Percentiles rank a stretch among this genome's conserved stretches.
Conservation (phyloP, 1,140 invertebrate genomes). For the Mesaphorura yosii region DNA sequence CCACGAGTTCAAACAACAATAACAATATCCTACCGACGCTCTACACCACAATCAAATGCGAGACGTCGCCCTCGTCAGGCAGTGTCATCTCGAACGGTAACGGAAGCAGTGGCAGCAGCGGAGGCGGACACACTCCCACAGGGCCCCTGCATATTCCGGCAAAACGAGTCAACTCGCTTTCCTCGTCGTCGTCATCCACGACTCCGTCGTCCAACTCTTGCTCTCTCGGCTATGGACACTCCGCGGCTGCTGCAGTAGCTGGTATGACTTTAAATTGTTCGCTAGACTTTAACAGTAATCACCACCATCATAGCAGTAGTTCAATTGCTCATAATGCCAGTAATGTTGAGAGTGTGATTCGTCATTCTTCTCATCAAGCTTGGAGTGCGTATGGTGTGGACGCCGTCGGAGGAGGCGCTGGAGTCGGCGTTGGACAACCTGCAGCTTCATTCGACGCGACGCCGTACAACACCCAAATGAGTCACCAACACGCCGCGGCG, state of each 20-base stretch:
- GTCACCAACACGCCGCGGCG: slow-evolving; percentile 11
- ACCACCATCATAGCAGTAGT: slow-evolving; percentile 3
- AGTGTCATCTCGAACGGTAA: slow-evolving; percentile 25
- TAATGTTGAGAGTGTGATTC: slow-evolving; percentile 8
- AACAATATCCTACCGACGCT: too few relatives aligned
- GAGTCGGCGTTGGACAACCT: background rate
- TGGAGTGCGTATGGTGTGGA: slow-evolving; percentile 23
- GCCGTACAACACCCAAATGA: slow-evolving; percentile 26
- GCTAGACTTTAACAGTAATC: slow-evolving; percentile 2
- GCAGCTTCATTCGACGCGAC: slow-evolving; percentile 23
- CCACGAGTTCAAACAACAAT: slow-evolving; percentile 48
- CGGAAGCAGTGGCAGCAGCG: too few relatives aligned
- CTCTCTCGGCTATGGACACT: slow-evolving; percentile 18
- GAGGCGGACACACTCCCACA: slow-evolving; percentile 40
- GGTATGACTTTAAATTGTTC: slow-evolving; percentile 21
- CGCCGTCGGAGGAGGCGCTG: slow-evolving; percentile 13
- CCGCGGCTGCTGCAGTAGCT: slow-evolving; percentile 13
- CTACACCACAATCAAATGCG: slow-evolving; percentile 20
- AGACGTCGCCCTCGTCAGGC: slow-evolving; percentile 23
- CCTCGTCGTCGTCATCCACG: slow-evolving; percentile 43
- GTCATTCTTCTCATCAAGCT: slow-evolving; percentile 18
- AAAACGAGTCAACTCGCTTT: slow-evolving; percentile 47
- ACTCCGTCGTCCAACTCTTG: slow-evolving; percentile 14
- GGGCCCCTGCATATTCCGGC: slow-evolving; percentile 71
- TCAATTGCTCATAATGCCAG: background rate